Conservation (phyloP, 2,113 vertebrate species). For the Nestor notabilis region DNA sequence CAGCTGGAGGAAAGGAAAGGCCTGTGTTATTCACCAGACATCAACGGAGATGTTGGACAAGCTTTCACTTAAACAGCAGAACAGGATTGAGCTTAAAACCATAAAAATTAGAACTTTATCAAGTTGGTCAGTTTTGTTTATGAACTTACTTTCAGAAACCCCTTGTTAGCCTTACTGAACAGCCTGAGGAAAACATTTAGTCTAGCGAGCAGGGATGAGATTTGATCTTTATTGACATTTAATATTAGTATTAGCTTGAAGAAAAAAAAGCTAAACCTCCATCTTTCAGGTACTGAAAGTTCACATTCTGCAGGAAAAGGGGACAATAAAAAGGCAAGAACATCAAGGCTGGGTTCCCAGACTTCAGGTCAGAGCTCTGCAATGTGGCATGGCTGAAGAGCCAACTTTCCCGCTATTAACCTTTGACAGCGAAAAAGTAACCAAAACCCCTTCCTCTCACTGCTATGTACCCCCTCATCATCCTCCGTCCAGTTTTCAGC, state of each 20-base stretch:
- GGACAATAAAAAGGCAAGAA: not conserved
- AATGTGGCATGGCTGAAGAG: not conserved
- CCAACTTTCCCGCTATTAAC: not conserved
- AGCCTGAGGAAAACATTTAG: not conserved
- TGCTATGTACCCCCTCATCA: not conserved
- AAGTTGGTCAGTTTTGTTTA: not conserved
- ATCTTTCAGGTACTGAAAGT: not conserved
- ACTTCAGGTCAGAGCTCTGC: not conserved
- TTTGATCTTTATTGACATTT: not conserved
- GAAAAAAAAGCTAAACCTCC: not conserved
- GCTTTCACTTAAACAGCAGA: not conserved
- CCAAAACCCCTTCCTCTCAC: not conserved
- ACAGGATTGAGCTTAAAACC: not conserved
- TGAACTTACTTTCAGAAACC: not conserved
- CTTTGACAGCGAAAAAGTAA: not conserved
- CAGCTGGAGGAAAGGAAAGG: slow-evolving; percentile 76
- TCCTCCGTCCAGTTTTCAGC: not conserved
- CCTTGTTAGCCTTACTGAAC: not conserved
- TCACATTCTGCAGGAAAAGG: not conserved
- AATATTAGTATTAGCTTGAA: not conserved
- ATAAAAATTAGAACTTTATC: not conserved
- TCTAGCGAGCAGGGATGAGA: not conserved
- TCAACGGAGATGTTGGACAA: not conserved
- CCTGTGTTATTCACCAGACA: not conserved
- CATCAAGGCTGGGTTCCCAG: not conserved